Evolutionary conservation across 2,888 invertebrate genomes (phyloP), one percentile per base, ranked within the genome.

Genomic region (Margaritifera margaritifera): DNA sequence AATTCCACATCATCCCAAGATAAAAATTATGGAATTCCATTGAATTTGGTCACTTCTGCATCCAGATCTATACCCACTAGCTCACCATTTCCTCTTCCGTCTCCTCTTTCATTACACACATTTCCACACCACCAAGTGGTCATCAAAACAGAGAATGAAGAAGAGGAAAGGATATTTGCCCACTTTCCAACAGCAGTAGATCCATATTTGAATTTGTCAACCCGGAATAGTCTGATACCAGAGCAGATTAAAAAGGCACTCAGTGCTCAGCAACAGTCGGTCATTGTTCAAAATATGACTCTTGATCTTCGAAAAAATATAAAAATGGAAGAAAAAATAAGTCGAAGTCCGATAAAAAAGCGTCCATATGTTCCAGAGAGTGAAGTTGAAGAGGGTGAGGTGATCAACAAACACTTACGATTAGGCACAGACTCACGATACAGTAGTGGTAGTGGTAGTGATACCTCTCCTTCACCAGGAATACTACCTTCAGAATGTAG

Each of bases 291-390:
- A 60, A 81, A 84, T 65, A 78, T 80, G 74, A 81, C 84, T 66
- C 81, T 86, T 62, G 86, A 86, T 75, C 78, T 86, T 68, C 82
- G 86, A 67, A 86, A 86, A 67, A 72, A 78, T 22, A 77, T 77
- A 51, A 76, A 79, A 68, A 77, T 76, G 56, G 81, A 77, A 59
- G 82, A 81, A 69, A 76, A 78, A 24, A 78, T 80, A 22, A 83
- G 86, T 71, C 83, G 85, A 71, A 87, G 87, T 80, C 88, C 88
- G 42, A 84, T 87, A 55, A 88, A 88, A 73, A 88, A 88, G 75
- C 80, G 88, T 66, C 88, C 88, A 31, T 86, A 87, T 71, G 80
- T 84, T 63, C 83, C 85, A 61, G 74, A 75, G 56, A 62, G 62
- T 31, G 69, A 71, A 51, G 61, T 54, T 50, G 78, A 72, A 22